A percentile compares a stretch with the other conserved stretches of the same genome.
Conservation (phyloP, 2,113 vertebrate species). For the Nerophis lumbriciformis region DNA sequence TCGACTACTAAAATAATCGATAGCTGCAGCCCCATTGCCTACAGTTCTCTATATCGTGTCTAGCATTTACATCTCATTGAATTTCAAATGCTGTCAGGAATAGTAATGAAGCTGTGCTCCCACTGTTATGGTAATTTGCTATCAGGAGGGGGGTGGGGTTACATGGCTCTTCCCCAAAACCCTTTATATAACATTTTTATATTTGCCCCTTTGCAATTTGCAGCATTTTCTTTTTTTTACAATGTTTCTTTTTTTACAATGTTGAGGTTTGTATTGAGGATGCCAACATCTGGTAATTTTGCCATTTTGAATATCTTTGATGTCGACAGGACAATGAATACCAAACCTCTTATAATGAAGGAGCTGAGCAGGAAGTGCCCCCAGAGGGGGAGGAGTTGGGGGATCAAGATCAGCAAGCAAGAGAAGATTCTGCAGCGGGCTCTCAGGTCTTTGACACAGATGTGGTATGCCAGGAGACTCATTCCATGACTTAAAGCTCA, state of each 20-base stretch:
- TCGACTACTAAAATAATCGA: no score
- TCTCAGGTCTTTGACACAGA: constrained; percentile 75
- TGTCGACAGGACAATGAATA: constrained; percentile 72
- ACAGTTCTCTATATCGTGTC: constrained; percentile 73
- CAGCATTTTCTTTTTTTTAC: constrained; percentile 16
- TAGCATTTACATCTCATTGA: constrained; percentile 81
- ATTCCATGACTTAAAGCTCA: no score
- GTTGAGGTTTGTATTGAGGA: not conserved
- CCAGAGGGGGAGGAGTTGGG: constrained; percentile 46
- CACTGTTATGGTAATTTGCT: constrained; percentile 77
- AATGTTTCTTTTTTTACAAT: not conserved
- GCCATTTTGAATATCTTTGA: not conserved
- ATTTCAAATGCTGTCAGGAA: constrained; percentile 77
- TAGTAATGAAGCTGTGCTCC: constrained; percentile 74
- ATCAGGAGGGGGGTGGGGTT: constrained; percentile 10
- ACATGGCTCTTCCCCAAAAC: constrained; percentile 50
- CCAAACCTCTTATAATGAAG: constrained; percentile 73
- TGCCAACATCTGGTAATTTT: not conserved
- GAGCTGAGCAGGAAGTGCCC: constrained; percentile 61
- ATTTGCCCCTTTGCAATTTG: constrained; percentile 31
- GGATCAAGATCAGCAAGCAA: constrained; percentile 62
- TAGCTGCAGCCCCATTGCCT: constrained; percentile 8
- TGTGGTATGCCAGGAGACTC: constrained; percentile 67
- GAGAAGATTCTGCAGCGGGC: constrained; percentile 47
- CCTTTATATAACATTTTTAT: constrained; percentile 47